Base-by-base conservation (phyloP, 2,797 vertebrate species). In the Eptatretus atami region DNA sequence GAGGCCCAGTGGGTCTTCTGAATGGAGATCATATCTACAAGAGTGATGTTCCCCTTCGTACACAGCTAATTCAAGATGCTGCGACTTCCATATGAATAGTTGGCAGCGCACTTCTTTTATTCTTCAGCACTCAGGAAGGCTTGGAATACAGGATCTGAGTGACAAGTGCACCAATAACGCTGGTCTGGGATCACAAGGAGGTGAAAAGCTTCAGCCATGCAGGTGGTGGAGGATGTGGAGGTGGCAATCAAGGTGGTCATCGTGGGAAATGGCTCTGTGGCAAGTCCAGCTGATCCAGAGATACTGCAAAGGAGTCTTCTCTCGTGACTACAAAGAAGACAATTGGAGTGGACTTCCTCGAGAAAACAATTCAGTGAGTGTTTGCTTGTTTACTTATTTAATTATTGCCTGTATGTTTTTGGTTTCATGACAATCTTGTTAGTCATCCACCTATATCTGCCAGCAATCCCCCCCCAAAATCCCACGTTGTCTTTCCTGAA, bases 261-360 rank as follows among this genome's bases (percentile, higher is more conserved):
- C 9, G 84, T 98, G 19, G 90, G 92, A 65, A 96, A 93, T 9
- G 92, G 85, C 66, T 84, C 92, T 2, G 90, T 96, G 64, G 92
- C 24, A 98, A 98, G 73, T 98, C 92, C 63, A 98, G 88, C 69
- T 92, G 85, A 98, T 93, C 72, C 92, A 96, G 71, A 78, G 84
- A 64, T 96, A 93, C 60, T 98, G 88, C 79, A 98, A 95, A 69
- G 92, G 88, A 67, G 77, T 94, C 74, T 98, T 95, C 73, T 96
- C 92, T 9, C 88, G 86, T 74, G 92, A 98, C 77, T 98, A 98
- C 78, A 98, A n/a, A 98, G 71, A 98, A 98, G 77, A 98, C 92
- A 66, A 98, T 98, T 52, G 92, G 92, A 57, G 92, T 98, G 68
- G 92, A 98, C 75, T 98, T 98, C 72, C 77, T 98, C 74, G 92